Conservation (phyloP, 2,888 invertebrate species). For the Ditula angustiorana region DNA sequence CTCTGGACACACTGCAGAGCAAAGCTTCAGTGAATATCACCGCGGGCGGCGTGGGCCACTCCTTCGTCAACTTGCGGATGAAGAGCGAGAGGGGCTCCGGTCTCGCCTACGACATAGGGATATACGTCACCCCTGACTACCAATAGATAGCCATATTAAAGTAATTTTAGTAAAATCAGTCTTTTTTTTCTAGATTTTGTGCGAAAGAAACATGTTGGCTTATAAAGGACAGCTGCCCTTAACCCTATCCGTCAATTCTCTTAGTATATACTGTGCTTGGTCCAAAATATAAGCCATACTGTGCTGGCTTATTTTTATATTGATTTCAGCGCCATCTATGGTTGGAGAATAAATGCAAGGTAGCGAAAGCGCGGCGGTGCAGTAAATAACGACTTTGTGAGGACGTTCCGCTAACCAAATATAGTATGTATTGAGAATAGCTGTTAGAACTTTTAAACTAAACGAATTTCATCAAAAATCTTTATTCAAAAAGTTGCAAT, state of each 20-base stretch:
- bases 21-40: constrained; percentile 72
- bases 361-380: background rate
- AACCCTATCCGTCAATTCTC: no score
- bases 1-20: constrained; percentile 66
- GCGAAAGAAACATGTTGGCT: no score
- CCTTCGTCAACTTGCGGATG: constrained; percentile 71
- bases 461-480: constrained; percentile 47
- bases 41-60: constrained; percentile 70
- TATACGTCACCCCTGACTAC: constrained; percentile 58
- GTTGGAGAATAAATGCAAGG: no score
- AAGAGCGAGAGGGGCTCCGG: constrained; percentile 73
- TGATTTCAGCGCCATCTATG: background rate
- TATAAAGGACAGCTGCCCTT: no score
- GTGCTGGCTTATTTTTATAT: background rate
- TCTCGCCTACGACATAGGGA: constrained; percentile 66
- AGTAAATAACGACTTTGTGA: background rate
- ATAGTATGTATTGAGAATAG: no score
- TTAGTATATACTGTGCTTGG: no score
- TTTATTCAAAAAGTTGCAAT: constrained; percentile 62
- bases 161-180: background rate
- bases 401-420: no score
- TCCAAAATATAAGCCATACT: no score
- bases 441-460: background rate
- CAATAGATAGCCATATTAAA: constrained; percentile 36
- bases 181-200: no score